Conservation (phyloP, 2,113 vertebrate species). For the Stomatorhinus ivindoensis region DNA sequence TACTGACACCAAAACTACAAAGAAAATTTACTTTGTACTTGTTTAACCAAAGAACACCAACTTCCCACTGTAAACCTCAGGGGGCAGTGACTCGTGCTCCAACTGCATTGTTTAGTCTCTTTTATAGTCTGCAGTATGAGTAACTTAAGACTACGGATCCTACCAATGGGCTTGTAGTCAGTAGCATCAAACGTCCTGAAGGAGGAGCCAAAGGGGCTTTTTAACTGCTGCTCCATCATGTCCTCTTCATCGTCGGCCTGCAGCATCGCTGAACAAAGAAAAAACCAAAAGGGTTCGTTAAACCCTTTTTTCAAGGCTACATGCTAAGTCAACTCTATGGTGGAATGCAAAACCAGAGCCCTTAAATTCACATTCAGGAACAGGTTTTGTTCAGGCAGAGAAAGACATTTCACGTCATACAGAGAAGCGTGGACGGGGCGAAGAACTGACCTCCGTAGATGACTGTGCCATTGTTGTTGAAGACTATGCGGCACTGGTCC, state of each 20-base stretch:
- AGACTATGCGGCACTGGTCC: conserved; percentile 95
- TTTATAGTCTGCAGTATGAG: neutral
- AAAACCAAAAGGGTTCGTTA: too few relatives aligned
- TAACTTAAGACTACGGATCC: conserved; percentile 22
- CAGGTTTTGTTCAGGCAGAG: neutral
- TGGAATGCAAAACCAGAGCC: neutral
- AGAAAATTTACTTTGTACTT: neutral
- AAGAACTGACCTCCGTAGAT: conserved; percentile 90
- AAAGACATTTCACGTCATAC: neutral
- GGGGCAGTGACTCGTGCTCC: neutral
- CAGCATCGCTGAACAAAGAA: conserved; percentile 75
- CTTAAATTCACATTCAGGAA: neutral
- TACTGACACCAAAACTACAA: neutral
- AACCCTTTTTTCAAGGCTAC: too few relatives aligned
- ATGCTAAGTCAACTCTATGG: neutral
- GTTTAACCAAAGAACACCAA: neutral
- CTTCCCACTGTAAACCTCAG: neutral
- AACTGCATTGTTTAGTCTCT: neutral
- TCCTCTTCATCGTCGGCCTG: conserved; percentile 97
- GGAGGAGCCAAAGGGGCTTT: conserved; percentile 95
- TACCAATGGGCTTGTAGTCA: conserved; percentile 97
- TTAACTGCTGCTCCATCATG: conserved; percentile 94
- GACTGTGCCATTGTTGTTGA: conserved; percentile 94
- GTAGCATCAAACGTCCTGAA: conserved; percentile 98
- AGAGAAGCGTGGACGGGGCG: neutral